These are phyloP conservation scores for Drosophila auraria DNA, from an alignment of 1,140 invertebrate species.

Conservation along the genomic window DNA sequence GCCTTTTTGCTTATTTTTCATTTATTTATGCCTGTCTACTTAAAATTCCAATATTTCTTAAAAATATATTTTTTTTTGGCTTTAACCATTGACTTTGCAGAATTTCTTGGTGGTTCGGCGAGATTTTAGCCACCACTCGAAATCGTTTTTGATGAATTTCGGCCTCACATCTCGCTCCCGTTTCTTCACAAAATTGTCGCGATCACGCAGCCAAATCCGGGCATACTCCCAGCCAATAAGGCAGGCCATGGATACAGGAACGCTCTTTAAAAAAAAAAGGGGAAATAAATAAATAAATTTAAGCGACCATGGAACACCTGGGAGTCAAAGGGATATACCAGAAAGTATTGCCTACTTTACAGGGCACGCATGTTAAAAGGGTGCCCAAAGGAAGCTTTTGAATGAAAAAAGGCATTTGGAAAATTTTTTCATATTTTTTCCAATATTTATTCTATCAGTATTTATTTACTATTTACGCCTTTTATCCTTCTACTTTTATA, in stretches of 20 bases:
- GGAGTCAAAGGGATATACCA: too few relatives aligned
- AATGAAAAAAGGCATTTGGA: neutral
- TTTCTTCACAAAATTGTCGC: conserved; percentile 37
- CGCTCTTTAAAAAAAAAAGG: too few relatives aligned
- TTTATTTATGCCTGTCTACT: neutral
- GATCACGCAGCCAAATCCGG: conserved; percentile 65
- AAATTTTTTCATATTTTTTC: too few relatives aligned
- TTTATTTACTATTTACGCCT: neutral
- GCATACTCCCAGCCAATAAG: conserved; percentile 65
- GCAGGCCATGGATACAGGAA: conserved; percentile 36
- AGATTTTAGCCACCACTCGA: conserved; percentile 64
- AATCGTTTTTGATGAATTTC: conserved; percentile 69
- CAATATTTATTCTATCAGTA: too few relatives aligned
- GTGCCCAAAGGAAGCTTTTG: neutral
- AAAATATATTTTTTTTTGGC: neutral
- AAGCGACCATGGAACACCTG: neutral
- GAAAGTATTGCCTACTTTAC: conserved; percentile 1
- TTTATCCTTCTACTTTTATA: too few relatives aligned
- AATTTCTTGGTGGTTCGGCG: conserved; percentile 52
- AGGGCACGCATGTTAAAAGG: neutral
- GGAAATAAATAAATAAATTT: too few relatives aligned
- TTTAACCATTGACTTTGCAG: conserved; percentile 31
- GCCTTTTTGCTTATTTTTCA: neutral
- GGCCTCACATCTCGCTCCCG: conserved; percentile 22
- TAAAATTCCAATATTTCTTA: too few relatives aligned